Conservation (phyloP, 2,797 vertebrate genomes). For the Hypotaenidia okinawae region DNA sequence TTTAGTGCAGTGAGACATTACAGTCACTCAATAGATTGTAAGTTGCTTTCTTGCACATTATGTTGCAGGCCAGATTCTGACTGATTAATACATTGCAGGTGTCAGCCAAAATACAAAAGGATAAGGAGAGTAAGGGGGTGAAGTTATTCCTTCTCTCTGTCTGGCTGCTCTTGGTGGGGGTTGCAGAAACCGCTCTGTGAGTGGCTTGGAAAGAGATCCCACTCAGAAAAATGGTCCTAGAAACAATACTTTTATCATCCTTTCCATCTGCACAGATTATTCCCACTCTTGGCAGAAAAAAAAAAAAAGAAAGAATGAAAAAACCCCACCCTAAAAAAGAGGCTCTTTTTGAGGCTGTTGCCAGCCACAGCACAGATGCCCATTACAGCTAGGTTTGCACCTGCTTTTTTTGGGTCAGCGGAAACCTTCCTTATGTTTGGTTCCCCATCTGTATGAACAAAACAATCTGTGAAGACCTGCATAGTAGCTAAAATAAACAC, state of each 20-base stretch:
- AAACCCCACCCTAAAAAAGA: no score
- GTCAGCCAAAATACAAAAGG: slow-evolving; percentile 51
- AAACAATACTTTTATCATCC: neutral
- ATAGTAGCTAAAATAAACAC: neutral
- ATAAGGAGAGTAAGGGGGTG: neutral
- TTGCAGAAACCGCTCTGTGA: neutral
- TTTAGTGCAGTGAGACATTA: slow-evolving; percentile 40
- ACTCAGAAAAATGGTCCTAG: neutral
- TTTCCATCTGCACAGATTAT: neutral
- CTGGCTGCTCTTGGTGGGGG: neutral
- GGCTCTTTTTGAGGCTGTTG: neutral
- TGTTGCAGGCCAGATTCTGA: slow-evolving; percentile 20
- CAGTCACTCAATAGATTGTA: neutral
- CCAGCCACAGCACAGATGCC: neutral
- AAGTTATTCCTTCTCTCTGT: neutral
- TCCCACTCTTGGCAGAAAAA: neutral
- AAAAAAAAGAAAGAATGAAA: neutral
- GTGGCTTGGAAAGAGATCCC: neutral
- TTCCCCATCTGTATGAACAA: neutral
- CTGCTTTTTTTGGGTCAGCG: neutral
- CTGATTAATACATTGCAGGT: slow-evolving; percentile 22
- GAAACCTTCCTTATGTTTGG: neutral
- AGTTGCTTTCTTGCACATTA: neutral
- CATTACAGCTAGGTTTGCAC: neutral
- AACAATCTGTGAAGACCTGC: slow-evolving; percentile 13